A percentile compares a stretch with the other conserved stretches of the same genome.
phyloP scores from a whole-genome alignment of 2,888 invertebrate species.

The Eilema sororculum region DNA sequence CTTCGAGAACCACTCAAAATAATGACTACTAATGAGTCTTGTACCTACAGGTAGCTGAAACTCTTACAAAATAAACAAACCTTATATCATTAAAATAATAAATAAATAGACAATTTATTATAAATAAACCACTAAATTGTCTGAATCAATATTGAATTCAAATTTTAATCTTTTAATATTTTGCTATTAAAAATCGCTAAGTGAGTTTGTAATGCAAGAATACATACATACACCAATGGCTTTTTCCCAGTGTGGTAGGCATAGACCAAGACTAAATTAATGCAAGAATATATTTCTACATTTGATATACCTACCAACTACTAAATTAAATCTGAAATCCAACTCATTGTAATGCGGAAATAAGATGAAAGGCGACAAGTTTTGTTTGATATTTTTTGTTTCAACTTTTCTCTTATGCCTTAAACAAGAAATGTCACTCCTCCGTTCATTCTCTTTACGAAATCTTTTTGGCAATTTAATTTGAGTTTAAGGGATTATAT shows the following conservation, averaged over 20 bases:
- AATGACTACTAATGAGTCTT: background rate
- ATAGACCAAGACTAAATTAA: too few relatives aligned
- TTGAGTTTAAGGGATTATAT: constrained; percentile 50
- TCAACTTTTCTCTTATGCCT: constrained; percentile 15
- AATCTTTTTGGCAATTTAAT: constrained; percentile 52
- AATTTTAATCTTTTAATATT: background rate
- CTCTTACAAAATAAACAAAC: background rate
- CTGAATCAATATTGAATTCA: background rate
- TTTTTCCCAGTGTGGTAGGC: too few relatives aligned
- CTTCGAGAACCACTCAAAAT: background rate
- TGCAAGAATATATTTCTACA: too few relatives aligned
- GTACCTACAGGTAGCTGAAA: too few relatives aligned
- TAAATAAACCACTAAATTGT: background rate
- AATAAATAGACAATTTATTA: background rate
- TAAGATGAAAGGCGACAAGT: background rate
- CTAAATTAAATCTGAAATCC: background rate
- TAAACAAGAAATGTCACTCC: constrained; percentile 21
- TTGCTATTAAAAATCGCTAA: too few relatives aligned
- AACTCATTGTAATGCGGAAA: background rate
- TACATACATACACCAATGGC: too few relatives aligned
- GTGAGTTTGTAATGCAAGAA: too few relatives aligned
- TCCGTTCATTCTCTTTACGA: constrained; percentile 38
- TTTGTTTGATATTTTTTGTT: background rate
- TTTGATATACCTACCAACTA: background rate
- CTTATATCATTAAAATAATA: background rate